Evolutionary conservation across 2,113 vertebrate species (phyloP).

Genomic region (Mellivora capensis): DNA sequence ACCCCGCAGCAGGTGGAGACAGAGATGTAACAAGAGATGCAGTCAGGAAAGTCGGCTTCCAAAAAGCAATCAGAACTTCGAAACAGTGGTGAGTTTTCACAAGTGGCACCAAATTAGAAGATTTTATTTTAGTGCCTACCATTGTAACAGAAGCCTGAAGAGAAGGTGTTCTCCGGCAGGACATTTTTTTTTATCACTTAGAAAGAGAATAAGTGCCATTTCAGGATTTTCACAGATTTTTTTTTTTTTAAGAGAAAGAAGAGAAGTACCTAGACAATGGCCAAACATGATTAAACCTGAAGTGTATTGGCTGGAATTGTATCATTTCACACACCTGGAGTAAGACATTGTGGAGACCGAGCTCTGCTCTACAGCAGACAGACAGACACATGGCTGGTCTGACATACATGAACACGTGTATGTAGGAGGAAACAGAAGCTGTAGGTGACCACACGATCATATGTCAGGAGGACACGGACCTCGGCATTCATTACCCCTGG

Average conservation of each 20-base stretch:
- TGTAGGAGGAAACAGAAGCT: not conserved
- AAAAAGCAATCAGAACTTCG: not conserved
- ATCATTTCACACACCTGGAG: not conserved
- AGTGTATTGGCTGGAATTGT: not conserved
- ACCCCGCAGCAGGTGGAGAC: rapidly evolving
- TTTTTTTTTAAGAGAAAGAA: not conserved
- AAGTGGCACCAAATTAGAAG: not conserved
- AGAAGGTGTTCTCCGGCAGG: not conserved
- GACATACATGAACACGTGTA: rapidly evolving
- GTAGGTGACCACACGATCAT: not conserved
- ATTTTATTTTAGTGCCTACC: not conserved
- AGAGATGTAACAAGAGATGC: not conserved
- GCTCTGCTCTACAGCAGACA: not conserved
- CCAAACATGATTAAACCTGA: not conserved
- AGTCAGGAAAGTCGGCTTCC: not conserved
- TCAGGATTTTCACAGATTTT: not conserved
- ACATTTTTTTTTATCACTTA: not conserved
- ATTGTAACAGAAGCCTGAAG: not conserved
- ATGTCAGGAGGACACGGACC: rapidly evolving
- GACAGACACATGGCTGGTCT: rapidly evolving
- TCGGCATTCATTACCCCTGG: rapidly evolving
- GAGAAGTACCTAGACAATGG: not conserved
- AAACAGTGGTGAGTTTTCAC: not conserved
- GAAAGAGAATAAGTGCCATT: not conserved
- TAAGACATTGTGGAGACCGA: not conserved